A percentile compares a stretch with the other conserved stretches of the same genome.
Conservation (phyloP, 2,113 vertebrate species). For the Rhegmatorhina hoffmannsi region DNA sequence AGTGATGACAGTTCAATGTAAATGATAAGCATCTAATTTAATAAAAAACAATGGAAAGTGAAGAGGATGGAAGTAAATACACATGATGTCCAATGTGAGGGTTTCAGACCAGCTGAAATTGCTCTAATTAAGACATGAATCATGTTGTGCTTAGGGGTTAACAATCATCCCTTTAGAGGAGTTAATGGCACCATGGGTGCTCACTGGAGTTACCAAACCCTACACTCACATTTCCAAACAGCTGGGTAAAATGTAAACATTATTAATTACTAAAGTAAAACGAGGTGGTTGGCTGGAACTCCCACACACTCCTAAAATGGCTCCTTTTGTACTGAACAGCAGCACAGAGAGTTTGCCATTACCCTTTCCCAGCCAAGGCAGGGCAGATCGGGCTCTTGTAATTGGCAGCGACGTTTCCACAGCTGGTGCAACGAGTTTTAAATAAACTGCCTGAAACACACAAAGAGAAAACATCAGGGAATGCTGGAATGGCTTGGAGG, state of each 20-base stretch:
- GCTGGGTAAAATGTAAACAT: not conserved
- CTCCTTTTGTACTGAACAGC: not conserved
- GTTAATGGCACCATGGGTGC: rapidly evolving
- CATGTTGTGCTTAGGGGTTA: not conserved
- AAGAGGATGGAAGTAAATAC: not conserved
- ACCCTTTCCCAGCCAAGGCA: constrained; percentile 89
- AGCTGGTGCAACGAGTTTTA: constrained; percentile 93
- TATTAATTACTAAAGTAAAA: not conserved
- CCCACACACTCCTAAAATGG: rapidly evolving
- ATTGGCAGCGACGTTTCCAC: constrained; percentile 83
- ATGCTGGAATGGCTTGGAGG: not conserved
- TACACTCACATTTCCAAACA: not conserved
- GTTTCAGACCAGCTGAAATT: not conserved
- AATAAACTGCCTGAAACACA: constrained; percentile 87
- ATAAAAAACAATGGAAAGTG: not conserved
- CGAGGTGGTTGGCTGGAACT: not conserved
- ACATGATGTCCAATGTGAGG: not conserved
- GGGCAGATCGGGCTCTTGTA: constrained; percentile 90
- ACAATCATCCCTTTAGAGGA: not conserved
- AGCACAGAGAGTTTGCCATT: constrained; percentile 13
- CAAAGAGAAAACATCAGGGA: not conserved
- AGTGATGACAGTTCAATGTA: not conserved
- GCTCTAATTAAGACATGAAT: not conserved
- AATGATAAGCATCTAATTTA: not conserved
- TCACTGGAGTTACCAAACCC: not conserved